Base-by-base conservation (phyloP, 1,140 invertebrate genomes). In the Pogonomyrmex barbatus region DNA sequence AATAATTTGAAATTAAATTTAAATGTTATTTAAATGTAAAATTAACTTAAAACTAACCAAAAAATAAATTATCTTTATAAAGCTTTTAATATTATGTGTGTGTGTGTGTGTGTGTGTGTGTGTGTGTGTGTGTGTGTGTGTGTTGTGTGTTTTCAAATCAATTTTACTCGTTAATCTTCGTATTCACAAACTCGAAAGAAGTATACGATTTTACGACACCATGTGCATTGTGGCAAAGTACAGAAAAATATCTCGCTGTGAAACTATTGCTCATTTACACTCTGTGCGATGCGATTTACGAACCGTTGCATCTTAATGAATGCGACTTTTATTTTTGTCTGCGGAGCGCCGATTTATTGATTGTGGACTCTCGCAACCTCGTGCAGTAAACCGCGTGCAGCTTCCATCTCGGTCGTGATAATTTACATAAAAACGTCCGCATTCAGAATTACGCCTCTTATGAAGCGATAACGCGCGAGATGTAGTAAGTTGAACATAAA, bases 221-320 rank as follows among this genome's bases (percentile, higher is more conserved):
- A 10, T 6, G 3, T 60, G 24, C 4, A 77, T 77, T 33, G 63
- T 45, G 14, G 9, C 62, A 63, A 63, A 47, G 33, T 47, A 63
- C n/a, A 42, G 30, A n/a, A 77, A 33, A 77, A 9, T 30, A 77
- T 62, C 17, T 77, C 52, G 56, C 14, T 33, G 2, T 33, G 33
- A 77, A 62, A 62, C 42, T 47, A 14, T 30, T 47, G 30, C 17
- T 47, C 17, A 47, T 62, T 54, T 45, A 14, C 47, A 47, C 30
- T 63, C 45, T n/a, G 42, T 33, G 36, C 54, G 10, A 45, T 63
- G 24, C 56, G 24, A 24, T 63, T 60, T 42, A 45, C 24, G 54
- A 9, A 45, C 56, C 33, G 56, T 62, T 24, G 42, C 58, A 77
- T 77, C 39, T 77, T 77, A 77, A 77, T 77, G 30, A 77, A 47